Evolutionary conservation across 2,113 vertebrate species (phyloP), one percentile per base, ranked within the genome.

Genomic region (Origma solitaria): DNA sequence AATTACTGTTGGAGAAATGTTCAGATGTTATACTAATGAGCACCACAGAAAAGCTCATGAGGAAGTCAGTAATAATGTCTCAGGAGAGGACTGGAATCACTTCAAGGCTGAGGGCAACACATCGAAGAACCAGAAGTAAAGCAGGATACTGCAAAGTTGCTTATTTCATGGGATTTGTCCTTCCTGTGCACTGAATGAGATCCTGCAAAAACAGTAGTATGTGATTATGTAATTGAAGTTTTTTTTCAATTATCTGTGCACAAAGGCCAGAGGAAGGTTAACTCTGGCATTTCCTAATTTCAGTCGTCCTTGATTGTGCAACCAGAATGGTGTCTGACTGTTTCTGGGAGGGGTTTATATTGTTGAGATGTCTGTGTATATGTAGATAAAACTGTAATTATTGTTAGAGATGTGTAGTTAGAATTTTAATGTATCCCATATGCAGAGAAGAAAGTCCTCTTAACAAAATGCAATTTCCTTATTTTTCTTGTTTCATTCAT

Each of bases 251-350:
- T 91, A 92, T 95, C 68, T 94, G 11, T 85, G 71, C 47, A 44
- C 62, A 86, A 93, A 91, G 92, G 94, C 92, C 91, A 86, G 78
- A 90, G 71, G 22, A 93, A 96, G 92, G 96, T 94, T 92, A 96
- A 82, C 69, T 95, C 68, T 78, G 93, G 93, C 37, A 96, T 94
- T 96, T 97, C 96, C 95, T 95, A 88, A 73, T 35, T 94, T 89
- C 54, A 66, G 2, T 51, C 3, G 70, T 86, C 85, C 87, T 97
- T 88, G 62, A 94, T 90, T 96, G 83, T 96, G 56, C 35, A 92
- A 44, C 27, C 47, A 50, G 88, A 75, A 91, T 49, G 61, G 47
- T 70, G 66, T 64, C 51, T 84, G 72, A 68, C 8, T 81, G 83
- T 82, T 96, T 65, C 60, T 94, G 60, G 72, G 58, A 73, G 80